Conservation (phyloP, 2,888 invertebrate species). For the Pterostichus madidus region DNA sequence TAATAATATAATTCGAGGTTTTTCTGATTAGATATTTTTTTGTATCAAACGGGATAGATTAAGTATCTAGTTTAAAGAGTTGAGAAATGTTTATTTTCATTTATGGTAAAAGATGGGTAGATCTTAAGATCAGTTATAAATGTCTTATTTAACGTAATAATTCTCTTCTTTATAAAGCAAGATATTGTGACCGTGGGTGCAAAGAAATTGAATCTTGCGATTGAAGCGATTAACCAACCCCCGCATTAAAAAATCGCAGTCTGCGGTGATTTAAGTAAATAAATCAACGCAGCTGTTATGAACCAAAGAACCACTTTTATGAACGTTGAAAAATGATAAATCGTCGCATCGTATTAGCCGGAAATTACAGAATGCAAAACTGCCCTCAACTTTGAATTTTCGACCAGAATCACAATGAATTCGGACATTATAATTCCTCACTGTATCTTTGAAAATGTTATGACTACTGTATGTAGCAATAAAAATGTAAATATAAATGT, state of each 20-base stretch:
- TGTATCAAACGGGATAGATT: too few species aligned
- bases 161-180: too few species aligned
- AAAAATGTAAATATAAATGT: too few species aligned
- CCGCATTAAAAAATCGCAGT: conserved; percentile 23
- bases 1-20: too few species aligned
- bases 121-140: neutral
- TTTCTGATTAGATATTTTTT: too few species aligned
- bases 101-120: too few species aligned
- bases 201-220: neutral
- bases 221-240: conserved; percentile 18
- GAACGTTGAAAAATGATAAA: conserved; percentile 35
- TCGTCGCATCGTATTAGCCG: conserved; percentile 3
- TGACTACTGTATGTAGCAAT: too few species aligned
- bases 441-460: too few species aligned
- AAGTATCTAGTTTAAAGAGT: too few species aligned
- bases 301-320: conserved; percentile 18
- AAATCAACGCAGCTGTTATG: conserved; percentile 8
- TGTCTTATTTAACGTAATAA: too few species aligned
- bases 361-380: conserved; percentile 44
- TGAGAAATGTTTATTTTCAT: too few species aligned
- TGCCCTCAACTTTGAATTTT: neutral
- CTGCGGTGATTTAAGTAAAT: conserved; percentile 24
- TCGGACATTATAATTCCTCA: too few species aligned
- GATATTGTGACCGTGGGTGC: neutral
- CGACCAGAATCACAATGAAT: conserved; percentile 19